Percentiles rank a stretch among this genome's conserved stretches.
Evolutionary conservation across 2,113 vertebrate genomes (phyloP).

Genomic region (Phaethornis superciliosus): DNA sequence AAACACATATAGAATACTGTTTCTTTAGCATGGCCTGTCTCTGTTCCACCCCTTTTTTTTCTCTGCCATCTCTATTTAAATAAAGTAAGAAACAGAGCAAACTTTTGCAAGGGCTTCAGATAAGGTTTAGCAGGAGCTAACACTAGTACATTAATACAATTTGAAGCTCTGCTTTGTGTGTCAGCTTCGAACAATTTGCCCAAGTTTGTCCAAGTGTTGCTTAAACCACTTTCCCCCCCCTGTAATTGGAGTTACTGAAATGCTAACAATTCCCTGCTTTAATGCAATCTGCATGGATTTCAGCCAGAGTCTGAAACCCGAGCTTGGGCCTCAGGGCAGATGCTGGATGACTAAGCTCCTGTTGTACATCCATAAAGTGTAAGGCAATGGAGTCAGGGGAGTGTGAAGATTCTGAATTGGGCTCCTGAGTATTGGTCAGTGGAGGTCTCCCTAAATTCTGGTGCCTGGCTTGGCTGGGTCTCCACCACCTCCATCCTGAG

Average conservation of each 20-base stretch:
- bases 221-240: background rate
- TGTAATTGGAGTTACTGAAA: background rate
- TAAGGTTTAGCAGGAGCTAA: background rate
- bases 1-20: background rate
- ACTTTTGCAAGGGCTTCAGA: background rate
- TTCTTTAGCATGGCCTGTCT: background rate
- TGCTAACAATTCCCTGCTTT: background rate
- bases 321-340: background rate
- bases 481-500: background rate
- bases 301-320: background rate
- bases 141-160: background rate
- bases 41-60: background rate
- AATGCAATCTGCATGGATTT: background rate
- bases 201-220: background rate
- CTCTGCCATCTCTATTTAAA: background rate
- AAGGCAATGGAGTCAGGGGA: background rate
- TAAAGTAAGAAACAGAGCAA: background rate
- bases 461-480: background rate
- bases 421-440: background rate
- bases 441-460: background rate
- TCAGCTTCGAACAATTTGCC: background rate
- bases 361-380: background rate
- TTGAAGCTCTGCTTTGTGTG: background rate
- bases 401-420: fast-evolving
- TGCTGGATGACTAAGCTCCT: background rate